phyloP scores from a whole-genome alignment of 30 jellyfish, hydroid and myxozoan species.

The Kudoa iwatai region DNA sequence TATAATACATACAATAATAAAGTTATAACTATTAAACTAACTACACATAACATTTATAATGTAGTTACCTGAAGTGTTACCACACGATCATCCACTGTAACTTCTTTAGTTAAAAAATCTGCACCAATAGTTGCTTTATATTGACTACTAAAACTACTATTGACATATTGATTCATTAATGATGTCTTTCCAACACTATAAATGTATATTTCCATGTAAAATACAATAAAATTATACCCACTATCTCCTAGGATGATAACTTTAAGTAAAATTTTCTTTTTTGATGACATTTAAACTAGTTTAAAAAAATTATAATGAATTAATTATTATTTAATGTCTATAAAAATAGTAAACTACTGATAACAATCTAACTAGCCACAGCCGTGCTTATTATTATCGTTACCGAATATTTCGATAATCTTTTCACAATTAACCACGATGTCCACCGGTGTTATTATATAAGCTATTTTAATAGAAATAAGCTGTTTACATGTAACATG shows the following conservation, averaged over 20 bases:
- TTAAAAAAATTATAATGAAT: too few species aligned
- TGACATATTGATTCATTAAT: conserved; percentile 69
- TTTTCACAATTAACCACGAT: too few species aligned
- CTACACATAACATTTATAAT: too few species aligned
- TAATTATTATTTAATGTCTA: too few species aligned
- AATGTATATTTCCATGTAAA: too few species aligned
- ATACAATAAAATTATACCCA: conserved; percentile 24
- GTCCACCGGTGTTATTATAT: too few species aligned
- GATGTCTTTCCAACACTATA: conserved; percentile 84
- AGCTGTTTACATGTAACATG: too few species aligned
- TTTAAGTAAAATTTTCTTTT: conserved; percentile 58
- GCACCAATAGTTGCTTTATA: conserved; percentile 95
- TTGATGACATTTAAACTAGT: conserved; percentile 54
- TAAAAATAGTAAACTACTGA: too few species aligned
- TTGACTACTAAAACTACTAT: conserved; percentile 63
- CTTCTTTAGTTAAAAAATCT: conserved; percentile 74
- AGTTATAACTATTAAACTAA: background rate
- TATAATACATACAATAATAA: conserved; percentile 1
- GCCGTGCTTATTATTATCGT: too few species aligned
- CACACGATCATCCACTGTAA: conserved; percentile 69
- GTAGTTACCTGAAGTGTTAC: conserved; percentile 65
- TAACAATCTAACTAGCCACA: too few species aligned
- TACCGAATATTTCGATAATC: too few species aligned
- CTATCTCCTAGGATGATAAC: conserved; percentile 84
- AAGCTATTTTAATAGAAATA: too few species aligned